phyloP scores from a whole-genome alignment of 2,888 invertebrate species.

The Formica aserva region DNA sequence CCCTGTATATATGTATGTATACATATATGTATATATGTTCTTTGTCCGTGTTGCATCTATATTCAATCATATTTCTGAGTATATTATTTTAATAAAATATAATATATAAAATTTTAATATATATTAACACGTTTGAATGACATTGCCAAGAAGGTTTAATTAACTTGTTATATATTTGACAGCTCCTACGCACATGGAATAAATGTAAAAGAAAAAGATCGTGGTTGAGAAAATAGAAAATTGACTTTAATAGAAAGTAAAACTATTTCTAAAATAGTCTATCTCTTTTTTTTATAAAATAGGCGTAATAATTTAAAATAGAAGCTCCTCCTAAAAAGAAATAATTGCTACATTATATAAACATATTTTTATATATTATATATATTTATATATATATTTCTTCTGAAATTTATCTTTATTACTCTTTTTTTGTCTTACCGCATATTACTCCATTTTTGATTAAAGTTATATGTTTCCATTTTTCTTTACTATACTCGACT shows the following conservation, averaged over 20 bases:
- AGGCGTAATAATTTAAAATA: neutral
- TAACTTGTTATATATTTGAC: constrained; percentile 20
- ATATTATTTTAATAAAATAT: constrained; percentile 20
- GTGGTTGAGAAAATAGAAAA: neutral
- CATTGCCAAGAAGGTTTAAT: constrained; percentile 24
- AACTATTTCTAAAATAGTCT: neutral
- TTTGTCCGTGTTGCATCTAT: constrained; percentile 7
- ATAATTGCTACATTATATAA: neutral
- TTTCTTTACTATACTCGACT: neutral
- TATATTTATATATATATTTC: neutral
- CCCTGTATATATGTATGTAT: too few species aligned
- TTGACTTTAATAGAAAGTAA: constrained; percentile 8
- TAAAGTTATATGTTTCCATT: neutral
- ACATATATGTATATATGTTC: neutral
- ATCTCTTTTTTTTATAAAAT: neutral
- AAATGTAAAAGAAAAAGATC: constrained; percentile 4
- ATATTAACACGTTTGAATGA: constrained; percentile 6
- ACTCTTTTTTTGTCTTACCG: neutral
- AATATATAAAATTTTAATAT: constrained; percentile 24
- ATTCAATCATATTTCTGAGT: constrained; percentile 5
- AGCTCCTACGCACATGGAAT: neutral
- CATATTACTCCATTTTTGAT: neutral
- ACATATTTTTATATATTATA: neutral
- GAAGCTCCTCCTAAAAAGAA: neutral
- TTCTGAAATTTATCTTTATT: neutral